A percentile compares a stretch with the other conserved stretches of the same genome.
Conservation (phyloP, 1,140 invertebrate species). For the Achroia grisella region DNA sequence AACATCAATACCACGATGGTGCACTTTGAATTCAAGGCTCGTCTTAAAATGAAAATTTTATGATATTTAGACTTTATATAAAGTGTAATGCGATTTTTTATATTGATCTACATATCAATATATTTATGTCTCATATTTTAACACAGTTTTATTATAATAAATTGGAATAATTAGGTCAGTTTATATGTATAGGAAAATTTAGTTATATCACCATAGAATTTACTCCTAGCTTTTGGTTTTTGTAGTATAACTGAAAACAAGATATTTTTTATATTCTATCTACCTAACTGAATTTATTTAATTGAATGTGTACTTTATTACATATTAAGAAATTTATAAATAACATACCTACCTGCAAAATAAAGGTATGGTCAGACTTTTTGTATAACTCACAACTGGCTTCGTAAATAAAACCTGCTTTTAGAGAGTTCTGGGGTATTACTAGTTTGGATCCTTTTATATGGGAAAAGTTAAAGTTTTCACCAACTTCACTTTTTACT, state of each 20-base stretch:
- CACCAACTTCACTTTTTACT: not conserved
- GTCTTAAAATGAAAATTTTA: constrained; percentile 5
- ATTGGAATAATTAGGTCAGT: too few relatives aligned
- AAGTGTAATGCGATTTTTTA: too few relatives aligned
- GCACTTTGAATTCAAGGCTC: constrained; percentile 14
- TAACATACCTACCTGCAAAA: constrained; percentile 27
- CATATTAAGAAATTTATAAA: not conserved
- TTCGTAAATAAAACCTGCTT: constrained; percentile 20
- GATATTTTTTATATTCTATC: not conserved
- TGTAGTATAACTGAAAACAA: too few relatives aligned
- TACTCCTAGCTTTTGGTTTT: too few relatives aligned
- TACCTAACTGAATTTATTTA: too few relatives aligned
- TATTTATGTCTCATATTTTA: too few relatives aligned
- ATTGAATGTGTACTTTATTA: not conserved
- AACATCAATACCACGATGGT: constrained; percentile 15
- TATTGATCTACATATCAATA: too few relatives aligned
- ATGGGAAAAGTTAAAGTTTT: constrained; percentile 1
- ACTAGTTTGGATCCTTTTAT: constrained; percentile 17
- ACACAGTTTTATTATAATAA: too few relatives aligned
- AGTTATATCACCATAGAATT: too few relatives aligned
- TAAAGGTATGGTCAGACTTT: constrained; percentile 10
- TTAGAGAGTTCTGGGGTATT: constrained; percentile 16
- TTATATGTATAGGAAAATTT: too few relatives aligned
- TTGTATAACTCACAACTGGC: constrained; percentile 19
- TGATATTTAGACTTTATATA: too few relatives aligned